Percentiles rank a stretch among this genome's conserved stretches.
Evolutionary conservation across 53 echinoderm and acorn worm genomes (phyloP).

Genomic region (Hippasteria phrygiana): DNA sequence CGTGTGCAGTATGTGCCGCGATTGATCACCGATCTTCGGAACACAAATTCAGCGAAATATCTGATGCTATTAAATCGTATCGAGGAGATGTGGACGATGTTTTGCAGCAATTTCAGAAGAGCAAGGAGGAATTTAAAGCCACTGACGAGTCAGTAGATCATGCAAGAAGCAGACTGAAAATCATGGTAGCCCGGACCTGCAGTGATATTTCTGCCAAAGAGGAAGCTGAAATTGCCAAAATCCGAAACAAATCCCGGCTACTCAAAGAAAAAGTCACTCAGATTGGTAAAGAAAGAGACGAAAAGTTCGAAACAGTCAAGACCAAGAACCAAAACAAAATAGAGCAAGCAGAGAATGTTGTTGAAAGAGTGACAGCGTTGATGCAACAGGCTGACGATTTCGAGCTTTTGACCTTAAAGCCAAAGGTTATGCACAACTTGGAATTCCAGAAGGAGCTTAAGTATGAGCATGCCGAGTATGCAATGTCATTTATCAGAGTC

Average conservation of each 20-base stretch:
- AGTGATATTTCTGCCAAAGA: neutral
- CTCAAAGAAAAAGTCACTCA: neutral
- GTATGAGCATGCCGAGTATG: neutral
- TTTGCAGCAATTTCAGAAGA: neutral
- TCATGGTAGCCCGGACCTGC: neutral
- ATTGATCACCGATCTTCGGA: neutral
- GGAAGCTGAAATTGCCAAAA: neutral
- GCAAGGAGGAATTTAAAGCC: neutral
- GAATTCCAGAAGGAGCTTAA: neutral
- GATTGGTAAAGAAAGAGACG: neutral
- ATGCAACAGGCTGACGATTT: conserved; percentile 15
- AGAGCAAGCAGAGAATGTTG: neutral
- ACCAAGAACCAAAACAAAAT: neutral
- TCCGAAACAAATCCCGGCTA: neutral
- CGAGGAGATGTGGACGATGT: neutral
- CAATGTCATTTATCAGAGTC: neutral
- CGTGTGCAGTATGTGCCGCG: neutral
- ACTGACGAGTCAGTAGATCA: neutral
- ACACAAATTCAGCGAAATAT: neutral
- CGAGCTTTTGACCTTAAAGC: neutral
- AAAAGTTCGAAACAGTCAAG: neutral
- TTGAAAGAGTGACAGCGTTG: neutral
- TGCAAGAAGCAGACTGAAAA: neutral
- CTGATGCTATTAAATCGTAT: neutral
- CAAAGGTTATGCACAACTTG: neutral